These are phyloP conservation scores for Pachydiplax longipennis DNA, from an alignment of 2,888 invertebrate species.

Conservation along the genomic window DNA sequence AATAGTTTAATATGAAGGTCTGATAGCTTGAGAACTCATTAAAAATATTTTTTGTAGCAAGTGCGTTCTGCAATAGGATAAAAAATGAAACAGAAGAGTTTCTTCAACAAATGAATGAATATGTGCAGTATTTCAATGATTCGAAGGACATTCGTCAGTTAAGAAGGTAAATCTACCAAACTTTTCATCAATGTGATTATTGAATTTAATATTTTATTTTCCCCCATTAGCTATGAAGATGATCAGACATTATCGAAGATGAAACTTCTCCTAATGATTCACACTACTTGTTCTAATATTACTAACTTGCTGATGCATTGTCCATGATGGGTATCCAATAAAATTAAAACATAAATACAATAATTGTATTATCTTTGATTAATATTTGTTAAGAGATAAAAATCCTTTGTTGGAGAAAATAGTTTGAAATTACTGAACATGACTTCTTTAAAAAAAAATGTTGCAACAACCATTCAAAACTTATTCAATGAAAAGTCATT, in stretches of 20 bases:
- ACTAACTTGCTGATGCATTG: background rate
- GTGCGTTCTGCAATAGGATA: background rate
- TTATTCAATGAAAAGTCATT: no score
- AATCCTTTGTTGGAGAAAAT: no score
- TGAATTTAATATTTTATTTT: background rate
- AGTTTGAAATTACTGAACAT: no score
- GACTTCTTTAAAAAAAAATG: no score
- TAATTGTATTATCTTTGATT: no score
- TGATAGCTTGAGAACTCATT: background rate
- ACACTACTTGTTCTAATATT: conserved; percentile 8
- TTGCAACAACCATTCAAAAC: no score
- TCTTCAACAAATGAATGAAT: background rate
- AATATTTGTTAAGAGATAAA: no score
- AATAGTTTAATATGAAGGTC: background rate
- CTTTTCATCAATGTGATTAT: background rate
- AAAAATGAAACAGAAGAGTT: conserved; percentile 15
- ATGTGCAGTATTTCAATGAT: background rate
- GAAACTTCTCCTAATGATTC: conserved; percentile 3
- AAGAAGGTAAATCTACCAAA: background rate
- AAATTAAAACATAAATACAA: no score
- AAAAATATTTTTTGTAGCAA: background rate
- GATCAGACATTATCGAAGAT: background rate
- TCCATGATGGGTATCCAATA: background rate
- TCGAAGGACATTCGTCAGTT: no score
- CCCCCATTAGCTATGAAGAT: background rate